Conservation (phyloP, 2,797 vertebrate species). For the Cetoscarus ocellatus region DNA sequence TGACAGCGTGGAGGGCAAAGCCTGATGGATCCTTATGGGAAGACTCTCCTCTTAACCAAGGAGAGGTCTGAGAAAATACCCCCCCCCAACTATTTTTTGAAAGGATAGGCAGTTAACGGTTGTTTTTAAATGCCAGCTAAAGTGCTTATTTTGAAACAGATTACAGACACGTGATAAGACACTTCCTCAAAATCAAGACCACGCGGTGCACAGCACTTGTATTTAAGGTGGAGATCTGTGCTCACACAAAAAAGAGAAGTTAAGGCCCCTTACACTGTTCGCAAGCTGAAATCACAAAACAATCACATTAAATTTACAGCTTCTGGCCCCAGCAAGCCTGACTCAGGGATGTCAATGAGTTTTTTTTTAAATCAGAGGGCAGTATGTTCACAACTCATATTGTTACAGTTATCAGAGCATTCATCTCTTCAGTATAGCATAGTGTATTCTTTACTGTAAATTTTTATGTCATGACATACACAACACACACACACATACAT, state of each 20-base stretch:
- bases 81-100: constrained; percentile 31
- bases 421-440: not conserved
- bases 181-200: constrained; percentile 46
- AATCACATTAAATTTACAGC: not conserved
- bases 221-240: constrained; percentile 21
- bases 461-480: no score
- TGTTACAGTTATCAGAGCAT: constrained; percentile 2
- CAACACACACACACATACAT: no score
- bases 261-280: not conserved
- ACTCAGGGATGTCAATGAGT: not conserved
- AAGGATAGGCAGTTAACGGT: constrained; percentile 13
- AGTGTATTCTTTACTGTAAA: not conserved
- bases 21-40: constrained; percentile 24
- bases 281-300: constrained; percentile 4
- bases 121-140: constrained; percentile 23
- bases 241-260: constrained; percentile 36
- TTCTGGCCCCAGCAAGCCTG: not conserved
- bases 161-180: constrained; percentile 30
- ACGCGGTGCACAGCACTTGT: not conserved
- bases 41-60: not conserved
- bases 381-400: not conserved
- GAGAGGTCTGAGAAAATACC: constrained; percentile 16
- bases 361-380: not conserved
- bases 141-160: constrained; percentile 31
- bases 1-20: constrained; percentile 20